A percentile compares a stretch with the other conserved stretches of the same genome.
Conservation (phyloP, 1,140 invertebrate genomes). For the Riptortus pedestris region DNA sequence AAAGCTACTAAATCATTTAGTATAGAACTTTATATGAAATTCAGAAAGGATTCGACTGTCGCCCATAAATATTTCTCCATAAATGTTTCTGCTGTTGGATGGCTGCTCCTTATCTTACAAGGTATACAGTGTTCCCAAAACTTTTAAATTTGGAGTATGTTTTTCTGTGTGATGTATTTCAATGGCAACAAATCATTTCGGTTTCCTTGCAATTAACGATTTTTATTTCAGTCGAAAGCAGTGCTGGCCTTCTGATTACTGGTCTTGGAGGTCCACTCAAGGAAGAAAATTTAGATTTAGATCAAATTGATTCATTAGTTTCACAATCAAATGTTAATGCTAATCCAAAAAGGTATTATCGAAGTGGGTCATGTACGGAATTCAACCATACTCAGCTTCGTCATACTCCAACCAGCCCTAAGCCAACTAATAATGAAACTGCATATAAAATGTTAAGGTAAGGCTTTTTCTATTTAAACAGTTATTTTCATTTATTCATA, state of each 20-base stretch:
- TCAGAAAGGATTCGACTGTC: no score
- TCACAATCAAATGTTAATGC: neutral
- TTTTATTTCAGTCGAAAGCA: slow-evolving; percentile 42
- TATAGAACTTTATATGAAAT: no score
- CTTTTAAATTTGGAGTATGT: no score
- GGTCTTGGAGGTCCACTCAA: slow-evolving; percentile 26
- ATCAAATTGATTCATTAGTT: slow-evolving; percentile 23
- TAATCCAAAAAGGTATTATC: slow-evolving; percentile 8
- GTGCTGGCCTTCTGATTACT: slow-evolving; percentile 50
- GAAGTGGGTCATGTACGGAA: slow-evolving; percentile 34
- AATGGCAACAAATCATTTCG: no score
- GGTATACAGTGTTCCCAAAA: no score
- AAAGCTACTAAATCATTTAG: no score
- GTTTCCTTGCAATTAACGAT: neutral
- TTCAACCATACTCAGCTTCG: slow-evolving; percentile 24
- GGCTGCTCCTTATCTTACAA: no score
- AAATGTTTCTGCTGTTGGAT: no score
- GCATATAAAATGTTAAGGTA: slow-evolving; percentile 23
- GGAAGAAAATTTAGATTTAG: slow-evolving; percentile 26
- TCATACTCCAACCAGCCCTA: slow-evolving; percentile 25
- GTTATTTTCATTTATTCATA: neutral
- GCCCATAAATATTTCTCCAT: no score
- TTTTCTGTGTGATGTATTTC: no score
- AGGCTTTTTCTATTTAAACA: no score
- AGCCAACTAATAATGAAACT: slow-evolving; percentile 19